A percentile compares a stretch with the other conserved stretches of the same genome.
These are phyloP conservation scores for Calyptommatus sinebrachiatus DNA, from an alignment of 2,113 vertebrate species.

Conservation along the genomic window DNA sequence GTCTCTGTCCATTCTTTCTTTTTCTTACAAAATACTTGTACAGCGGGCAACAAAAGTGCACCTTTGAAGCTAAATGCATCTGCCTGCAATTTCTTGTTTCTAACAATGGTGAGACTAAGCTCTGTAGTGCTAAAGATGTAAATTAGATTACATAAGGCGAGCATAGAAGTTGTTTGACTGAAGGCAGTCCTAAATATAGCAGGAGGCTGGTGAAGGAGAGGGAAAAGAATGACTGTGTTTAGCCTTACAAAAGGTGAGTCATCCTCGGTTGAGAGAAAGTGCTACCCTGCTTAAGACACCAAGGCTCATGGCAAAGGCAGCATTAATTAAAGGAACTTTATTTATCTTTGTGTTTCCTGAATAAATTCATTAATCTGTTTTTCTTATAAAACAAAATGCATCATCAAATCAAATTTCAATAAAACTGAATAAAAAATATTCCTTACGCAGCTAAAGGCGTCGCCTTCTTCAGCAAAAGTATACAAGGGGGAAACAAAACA, in stretches of 20 bases:
- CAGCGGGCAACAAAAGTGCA: conserved; percentile 16
- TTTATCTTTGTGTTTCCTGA: conserved; percentile 37
- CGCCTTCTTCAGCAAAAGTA: conserved; percentile 19
- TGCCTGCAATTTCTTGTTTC: conserved; percentile 18
- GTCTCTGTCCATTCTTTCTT: neutral
- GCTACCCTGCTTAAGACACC: conserved; percentile 35
- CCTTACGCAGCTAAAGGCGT: conserved; percentile 27
- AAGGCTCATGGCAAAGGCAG: conserved; percentile 44
- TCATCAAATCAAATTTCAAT: conserved; percentile 35
- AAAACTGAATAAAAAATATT: conserved; percentile 17
- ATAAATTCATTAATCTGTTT: conserved; percentile 31
- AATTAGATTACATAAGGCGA: conserved; percentile 46
- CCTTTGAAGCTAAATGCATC: neutral
- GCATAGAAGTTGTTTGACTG: conserved; percentile 31
- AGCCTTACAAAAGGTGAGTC: conserved; percentile 49
- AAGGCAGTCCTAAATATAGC: conserved; percentile 53
- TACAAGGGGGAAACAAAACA: conserved; percentile 21
- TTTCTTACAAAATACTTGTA: neutral
- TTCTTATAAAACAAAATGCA: too few species aligned
- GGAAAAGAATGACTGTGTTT: conserved; percentile 16
- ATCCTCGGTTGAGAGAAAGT: conserved; percentile 47
- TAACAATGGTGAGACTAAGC: conserved; percentile 10
- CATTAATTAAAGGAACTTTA: conserved; percentile 32
- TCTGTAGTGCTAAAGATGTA: conserved; percentile 22
- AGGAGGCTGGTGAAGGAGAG: conserved; percentile 13